A percentile compares a stretch with the other conserved stretches of the same genome.
Conservation (phyloP, 2,888 invertebrate genomes). For the Saturnia pavonia region DNA sequence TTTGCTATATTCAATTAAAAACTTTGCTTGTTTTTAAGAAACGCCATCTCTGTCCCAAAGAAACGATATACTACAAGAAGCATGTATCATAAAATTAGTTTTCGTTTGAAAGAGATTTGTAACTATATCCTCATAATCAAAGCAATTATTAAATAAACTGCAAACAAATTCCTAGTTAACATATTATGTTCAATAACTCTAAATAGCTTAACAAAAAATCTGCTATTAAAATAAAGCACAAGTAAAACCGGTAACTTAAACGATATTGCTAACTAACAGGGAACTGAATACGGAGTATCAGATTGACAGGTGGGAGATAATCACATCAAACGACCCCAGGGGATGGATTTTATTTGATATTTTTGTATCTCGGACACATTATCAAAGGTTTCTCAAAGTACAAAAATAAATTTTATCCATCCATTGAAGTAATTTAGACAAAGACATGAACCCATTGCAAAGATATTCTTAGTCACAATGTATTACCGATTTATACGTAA, state of each 20-base stretch:
- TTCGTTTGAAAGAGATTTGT: too few species aligned
- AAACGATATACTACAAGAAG: too few species aligned
- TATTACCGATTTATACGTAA: neutral
- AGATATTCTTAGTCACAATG: neutral
- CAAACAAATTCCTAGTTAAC: too few species aligned
- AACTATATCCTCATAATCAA: too few species aligned
- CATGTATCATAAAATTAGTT: too few species aligned
- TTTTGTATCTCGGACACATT: constrained; percentile 24
- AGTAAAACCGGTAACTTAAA: constrained; percentile 12
- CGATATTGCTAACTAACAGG: constrained; percentile 25
- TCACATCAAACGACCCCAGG: constrained; percentile 58
- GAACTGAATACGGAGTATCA: constrained; percentile 55
- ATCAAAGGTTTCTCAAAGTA: constrained; percentile 50
- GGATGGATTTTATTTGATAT: constrained; percentile 50
- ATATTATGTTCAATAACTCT: neutral
- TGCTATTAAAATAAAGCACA: neutral
- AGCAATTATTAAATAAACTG: too few species aligned
- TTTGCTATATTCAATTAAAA: too few species aligned
- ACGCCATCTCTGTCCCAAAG: too few species aligned
- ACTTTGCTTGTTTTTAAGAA: too few species aligned
- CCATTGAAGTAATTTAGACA: neutral
- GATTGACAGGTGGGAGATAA: constrained; percentile 71
- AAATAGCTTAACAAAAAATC: neutral
- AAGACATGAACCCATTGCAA: neutral
- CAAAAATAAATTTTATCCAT: neutral